A percentile compares a stretch with the other conserved stretches of the same genome.
Conservation (phyloP, 1,140 invertebrate genomes). For the Venturia canescens region DNA sequence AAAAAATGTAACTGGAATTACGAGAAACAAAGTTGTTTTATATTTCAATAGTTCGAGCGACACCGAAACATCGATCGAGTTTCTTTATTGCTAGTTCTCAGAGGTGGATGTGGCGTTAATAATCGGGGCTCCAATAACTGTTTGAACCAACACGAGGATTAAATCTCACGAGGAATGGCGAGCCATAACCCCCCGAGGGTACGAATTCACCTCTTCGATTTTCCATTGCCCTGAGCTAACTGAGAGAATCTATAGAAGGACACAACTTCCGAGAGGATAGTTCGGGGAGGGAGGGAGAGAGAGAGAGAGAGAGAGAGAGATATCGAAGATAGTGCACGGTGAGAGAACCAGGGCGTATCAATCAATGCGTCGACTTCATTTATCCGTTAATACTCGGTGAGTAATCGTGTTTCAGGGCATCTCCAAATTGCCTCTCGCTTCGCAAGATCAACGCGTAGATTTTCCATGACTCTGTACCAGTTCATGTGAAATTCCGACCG, state of each 20-base stretch:
- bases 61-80: background rate
- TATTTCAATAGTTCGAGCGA: background rate
- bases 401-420: constrained; percentile 1
- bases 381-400: constrained; percentile 12
- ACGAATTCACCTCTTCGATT: background rate
- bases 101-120: background rate
- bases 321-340: background rate
- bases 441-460: constrained; percentile 16
- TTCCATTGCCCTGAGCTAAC: too few relatives aligned
- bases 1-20: too few relatives aligned
- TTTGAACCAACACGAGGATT: background rate
- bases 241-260: too few relatives aligned
- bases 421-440: constrained; percentile 1
- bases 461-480: background rate
- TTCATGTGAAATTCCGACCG: background rate
- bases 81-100: background rate
- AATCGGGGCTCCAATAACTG: constrained; percentile 1
- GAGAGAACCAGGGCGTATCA: background rate
- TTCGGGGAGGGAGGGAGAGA: too few relatives aligned
- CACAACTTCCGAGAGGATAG: too few relatives aligned
- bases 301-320: too few relatives aligned
- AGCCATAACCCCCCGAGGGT: background rate
- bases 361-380: constrained; percentile 22
- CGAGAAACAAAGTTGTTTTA: background rate
- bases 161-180: background rate